Conservation (phyloP, 2,797 vertebrate species). For the Philypnodon macrostomus region DNA sequence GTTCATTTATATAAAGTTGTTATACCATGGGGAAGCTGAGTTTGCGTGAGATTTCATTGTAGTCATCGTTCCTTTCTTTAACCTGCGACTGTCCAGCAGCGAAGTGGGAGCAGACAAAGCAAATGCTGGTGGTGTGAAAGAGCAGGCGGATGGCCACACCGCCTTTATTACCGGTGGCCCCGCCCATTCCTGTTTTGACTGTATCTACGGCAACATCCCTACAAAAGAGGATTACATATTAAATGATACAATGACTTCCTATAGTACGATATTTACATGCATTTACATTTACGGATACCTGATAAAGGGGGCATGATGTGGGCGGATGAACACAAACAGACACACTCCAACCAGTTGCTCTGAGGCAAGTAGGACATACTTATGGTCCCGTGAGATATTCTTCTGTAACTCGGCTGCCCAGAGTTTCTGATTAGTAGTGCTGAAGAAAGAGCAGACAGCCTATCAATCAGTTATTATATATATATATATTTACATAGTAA, state of each 20-base stretch:
- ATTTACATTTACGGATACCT: constrained; percentile 51
- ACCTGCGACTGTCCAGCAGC: constrained; percentile 97
- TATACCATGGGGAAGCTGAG: constrained; percentile 96
- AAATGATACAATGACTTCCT: not conserved
- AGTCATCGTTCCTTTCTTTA: constrained; percentile 97
- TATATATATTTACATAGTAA: too few species aligned
- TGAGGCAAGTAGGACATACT: constrained; percentile 94
- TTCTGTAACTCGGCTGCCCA: constrained; percentile 98
- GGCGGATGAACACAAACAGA: constrained; percentile 94
- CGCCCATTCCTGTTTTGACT: constrained; percentile 99
- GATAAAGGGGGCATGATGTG: constrained; percentile 91
- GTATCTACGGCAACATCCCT: constrained; percentile 97
- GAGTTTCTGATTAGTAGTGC: constrained; percentile 98
- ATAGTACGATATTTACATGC: too few species aligned
- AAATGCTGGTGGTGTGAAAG: constrained; percentile 97
- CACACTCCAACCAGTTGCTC: constrained; percentile 98
- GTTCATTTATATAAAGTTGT: constrained; percentile 15
- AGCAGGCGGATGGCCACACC: constrained; percentile 95
- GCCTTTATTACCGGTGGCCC: constrained; percentile 97
- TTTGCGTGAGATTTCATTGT: constrained; percentile 90
- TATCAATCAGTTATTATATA: too few species aligned
- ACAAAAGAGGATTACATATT: constrained; percentile 2
- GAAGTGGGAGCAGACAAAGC: constrained; percentile 97
- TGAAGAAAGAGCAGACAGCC: constrained; percentile 46
- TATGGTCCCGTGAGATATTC: constrained; percentile 92